Evolutionary conservation across 2,888 invertebrate species (phyloP), one percentile per base, ranked within the genome.

Genomic region (Agapetus fuscipes): DNA sequence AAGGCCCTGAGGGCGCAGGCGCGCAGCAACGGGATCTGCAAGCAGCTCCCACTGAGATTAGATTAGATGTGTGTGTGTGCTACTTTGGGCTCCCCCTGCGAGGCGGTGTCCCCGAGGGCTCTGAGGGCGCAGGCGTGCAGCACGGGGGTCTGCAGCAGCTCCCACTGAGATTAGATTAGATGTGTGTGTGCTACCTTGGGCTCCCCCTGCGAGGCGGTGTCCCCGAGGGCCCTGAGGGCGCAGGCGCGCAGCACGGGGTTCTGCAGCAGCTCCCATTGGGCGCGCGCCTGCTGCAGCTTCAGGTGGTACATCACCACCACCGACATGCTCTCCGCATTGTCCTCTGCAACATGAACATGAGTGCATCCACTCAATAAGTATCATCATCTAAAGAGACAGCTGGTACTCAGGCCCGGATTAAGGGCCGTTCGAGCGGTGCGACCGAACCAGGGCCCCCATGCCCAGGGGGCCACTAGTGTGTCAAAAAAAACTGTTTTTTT

Each of bases 21-120:
- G 17, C 29, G 30, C 20, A 48, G 37, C 15, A 38, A n/a, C 12
- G 48, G 48, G 26, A 40, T 48, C 31, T 48, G 44, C 20, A 43
- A n/a, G 30, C 11, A 39, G 24, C 24, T 45, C 41, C 48, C 48
- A 48, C n/a, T 31, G 37, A 11, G 32, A n/a, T n/a, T n/a, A n/a
- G n/a, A n/a, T n/a, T n/a, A n/a, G n/a, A n/a, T n/a, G n/a, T n/a
- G n/a, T n/a, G n/a, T n/a, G n/a, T n/a, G n/a, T n/a, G n/a, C n/a
- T 34, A 42, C 42, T 35, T 38, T 24, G 1, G 42, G 38, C 7
- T 33, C 24, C 17, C 33, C 33, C 10, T 6, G 41, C 37, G 15
- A 34, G 17, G 37, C 17, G 37, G 13, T 30, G 20, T 30, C 20
- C 9, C 24, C 25, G 7, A n/a, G 27, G 7, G n/a, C n/a, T 4